These are phyloP conservation scores for Tauraco erythrolophus DNA, from an alignment of 2,113 vertebrate genomes.

Conservation along the genomic window DNA sequence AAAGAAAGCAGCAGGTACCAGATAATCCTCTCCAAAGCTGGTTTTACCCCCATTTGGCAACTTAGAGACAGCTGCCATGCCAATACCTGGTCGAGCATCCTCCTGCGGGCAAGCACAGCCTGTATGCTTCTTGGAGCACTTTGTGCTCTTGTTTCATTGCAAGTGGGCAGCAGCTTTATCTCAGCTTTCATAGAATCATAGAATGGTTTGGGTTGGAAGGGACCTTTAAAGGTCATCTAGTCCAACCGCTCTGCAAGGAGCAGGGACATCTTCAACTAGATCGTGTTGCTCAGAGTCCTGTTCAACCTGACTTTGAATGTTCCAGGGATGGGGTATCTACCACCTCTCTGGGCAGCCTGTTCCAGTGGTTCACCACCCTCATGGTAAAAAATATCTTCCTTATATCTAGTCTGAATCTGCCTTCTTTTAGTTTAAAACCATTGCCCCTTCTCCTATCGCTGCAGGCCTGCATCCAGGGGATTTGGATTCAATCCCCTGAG, in stretches of 20 bases:
- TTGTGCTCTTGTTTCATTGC: background rate
- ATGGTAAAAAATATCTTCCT: background rate
- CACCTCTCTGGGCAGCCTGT: background rate
- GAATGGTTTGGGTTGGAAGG: background rate
- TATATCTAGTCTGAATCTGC: background rate
- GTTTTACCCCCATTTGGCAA: background rate
- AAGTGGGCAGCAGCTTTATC: background rate
- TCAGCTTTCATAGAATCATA: background rate
- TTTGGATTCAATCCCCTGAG: background rate
- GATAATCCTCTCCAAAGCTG: background rate
- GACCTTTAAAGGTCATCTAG: too few species aligned
- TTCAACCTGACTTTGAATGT: background rate
- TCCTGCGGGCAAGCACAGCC: fast-evolving
- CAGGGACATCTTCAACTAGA: too few species aligned
- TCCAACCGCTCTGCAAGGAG: too few species aligned
- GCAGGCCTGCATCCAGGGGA: background rate
- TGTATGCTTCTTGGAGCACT: background rate
- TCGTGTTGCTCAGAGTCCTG: background rate
- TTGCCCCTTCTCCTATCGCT: background rate
- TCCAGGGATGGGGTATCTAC: background rate
- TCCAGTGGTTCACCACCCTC: background rate
- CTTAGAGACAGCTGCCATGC: background rate
- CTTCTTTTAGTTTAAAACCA: background rate
- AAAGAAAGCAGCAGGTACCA: background rate
- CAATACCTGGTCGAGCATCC: background rate